Base-by-base conservation (phyloP, 1,140 invertebrate species). In the Drosophila santomea region DNA sequence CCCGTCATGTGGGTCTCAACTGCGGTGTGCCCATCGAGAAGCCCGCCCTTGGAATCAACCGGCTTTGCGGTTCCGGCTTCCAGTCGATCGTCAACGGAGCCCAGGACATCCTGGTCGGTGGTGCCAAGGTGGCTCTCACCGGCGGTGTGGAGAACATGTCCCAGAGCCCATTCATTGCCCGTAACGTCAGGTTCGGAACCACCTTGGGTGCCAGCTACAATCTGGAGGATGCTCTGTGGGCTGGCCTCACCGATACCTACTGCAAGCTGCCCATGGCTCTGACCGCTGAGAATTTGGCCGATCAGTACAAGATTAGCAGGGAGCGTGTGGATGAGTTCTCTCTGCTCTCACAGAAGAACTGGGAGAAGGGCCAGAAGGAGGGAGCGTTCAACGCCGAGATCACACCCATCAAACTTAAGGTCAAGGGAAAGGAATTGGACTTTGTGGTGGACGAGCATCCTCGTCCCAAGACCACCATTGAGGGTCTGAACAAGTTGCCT, bases 111-210 rank as follows among this genome's bases (percentile, higher is more conserved):
- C 75, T 96, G 54, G 93, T 96, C 20, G 97, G 98, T 32, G 96
- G 97, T 82, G 96, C 97, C 4, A 95, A 97, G 75, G 95, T 99
- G 66, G 97, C 97, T 4, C 91, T 99, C 8, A 96, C 98, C 56
- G 98, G 98, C 51, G 98, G 98, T 5, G 95, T 96, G 32, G 98
- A 99, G 91, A 99, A 96, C 91, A 99, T 99, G 98, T 98, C 96
- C 25, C 96, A 97, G 93, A 93, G 96, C n/a, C 99, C 99, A 0
- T 99, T 97, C 93, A 94, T 96, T 20, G 96, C 98, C 0, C 94
- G 98, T 45, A 96, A 97, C 76, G 93, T 97, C 20, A 94, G 99
- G n/a, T 99, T 98, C 94, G 99, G 99, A 14, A 96, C 97, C 12
- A 94, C 94, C 8, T 93, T 99, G 3, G 98, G 98, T 0, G 93